Percentiles rank a stretch among this genome's conserved stretches.
Evolutionary conservation across 2,113 vertebrate genomes (phyloP).

Genomic region (Aramus guarauna): DNA sequence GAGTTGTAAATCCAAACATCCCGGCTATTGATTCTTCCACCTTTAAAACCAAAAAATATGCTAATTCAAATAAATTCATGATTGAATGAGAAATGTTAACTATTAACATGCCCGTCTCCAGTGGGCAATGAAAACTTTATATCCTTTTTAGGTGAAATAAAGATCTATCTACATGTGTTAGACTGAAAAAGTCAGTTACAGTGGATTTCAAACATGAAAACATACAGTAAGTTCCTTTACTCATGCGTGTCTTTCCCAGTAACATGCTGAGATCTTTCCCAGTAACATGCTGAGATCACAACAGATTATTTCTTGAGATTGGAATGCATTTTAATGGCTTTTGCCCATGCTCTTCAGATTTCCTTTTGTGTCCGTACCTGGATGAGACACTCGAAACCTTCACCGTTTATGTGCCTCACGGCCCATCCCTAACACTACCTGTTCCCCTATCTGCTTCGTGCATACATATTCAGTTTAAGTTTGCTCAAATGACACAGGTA

Average conservation of each 20-base stretch:
- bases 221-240: background rate
- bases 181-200: background rate
- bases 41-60: slow-evolving; percentile 67
- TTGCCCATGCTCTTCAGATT: background rate
- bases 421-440: background rate
- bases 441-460: background rate
- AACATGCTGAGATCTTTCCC: background rate
- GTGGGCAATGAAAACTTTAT: background rate
- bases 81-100: background rate
- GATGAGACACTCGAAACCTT: accelerated
- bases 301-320: background rate
- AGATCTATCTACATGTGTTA: background rate
- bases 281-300: background rate
- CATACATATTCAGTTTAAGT: background rate
- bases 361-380: background rate
- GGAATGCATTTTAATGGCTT: background rate
- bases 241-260: background rate
- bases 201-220: background rate
- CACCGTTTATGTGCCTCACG: accelerated
- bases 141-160: background rate
- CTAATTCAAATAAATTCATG: background rate
- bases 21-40: slow-evolving; percentile 95
- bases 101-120: background rate
- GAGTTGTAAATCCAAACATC: slow-evolving; percentile 99
- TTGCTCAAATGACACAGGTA: background rate